These are phyloP conservation scores for Odocoileus hemionus DNA, from an alignment of 2,113 vertebrate genomes.

Conservation along the genomic window DNA sequence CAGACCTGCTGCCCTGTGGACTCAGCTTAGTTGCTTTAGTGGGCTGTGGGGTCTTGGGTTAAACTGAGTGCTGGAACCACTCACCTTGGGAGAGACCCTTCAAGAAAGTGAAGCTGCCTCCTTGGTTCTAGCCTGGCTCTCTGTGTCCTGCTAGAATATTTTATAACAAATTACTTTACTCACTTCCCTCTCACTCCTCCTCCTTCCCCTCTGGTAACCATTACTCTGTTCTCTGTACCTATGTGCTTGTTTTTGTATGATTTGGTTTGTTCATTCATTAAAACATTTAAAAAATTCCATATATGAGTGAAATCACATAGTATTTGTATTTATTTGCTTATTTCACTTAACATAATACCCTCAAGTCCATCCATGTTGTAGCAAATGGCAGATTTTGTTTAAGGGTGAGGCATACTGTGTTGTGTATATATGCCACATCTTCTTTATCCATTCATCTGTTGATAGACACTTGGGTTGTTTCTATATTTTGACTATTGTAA, in stretches of 20 bases:
- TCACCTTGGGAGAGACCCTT: not conserved
- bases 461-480: not conserved
- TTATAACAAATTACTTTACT: not conserved
- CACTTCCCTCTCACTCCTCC: not conserved
- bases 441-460: not conserved
- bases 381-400: not conserved
- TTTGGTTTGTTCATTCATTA: not conserved
- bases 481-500: not conserved
- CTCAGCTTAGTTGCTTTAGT: not conserved
- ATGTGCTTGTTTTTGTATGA: not conserved
- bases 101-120: not conserved
- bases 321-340: not conserved
- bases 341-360: not conserved
- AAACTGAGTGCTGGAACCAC: not conserved
- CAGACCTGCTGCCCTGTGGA: not conserved
- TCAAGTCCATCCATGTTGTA: not conserved
- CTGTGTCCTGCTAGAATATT: not conserved
- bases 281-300: not conserved
- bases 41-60: not conserved
- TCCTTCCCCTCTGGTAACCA: not conserved
- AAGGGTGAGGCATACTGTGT: not conserved
- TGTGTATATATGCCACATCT: not conserved
- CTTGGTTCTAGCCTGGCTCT: not conserved
- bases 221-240: not conserved
- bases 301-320: not conserved